These are phyloP conservation scores for Peribatodes rhomboidaria DNA, from an alignment of 2,888 invertebrate species.

Conservation along the genomic window DNA sequence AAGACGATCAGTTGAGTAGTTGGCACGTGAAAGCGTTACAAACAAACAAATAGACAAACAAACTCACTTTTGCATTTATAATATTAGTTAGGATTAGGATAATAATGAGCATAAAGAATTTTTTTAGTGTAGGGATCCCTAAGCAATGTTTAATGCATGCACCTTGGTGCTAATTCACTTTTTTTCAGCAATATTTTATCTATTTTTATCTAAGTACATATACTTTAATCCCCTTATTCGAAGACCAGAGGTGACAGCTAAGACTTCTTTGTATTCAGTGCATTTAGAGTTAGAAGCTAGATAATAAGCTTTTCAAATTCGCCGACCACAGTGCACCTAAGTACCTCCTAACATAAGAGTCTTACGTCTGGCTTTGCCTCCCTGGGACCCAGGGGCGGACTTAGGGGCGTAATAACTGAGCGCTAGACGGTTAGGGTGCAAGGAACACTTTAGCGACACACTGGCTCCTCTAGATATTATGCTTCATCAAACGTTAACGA, in stretches of 20 bases:
- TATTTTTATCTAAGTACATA: not conserved
- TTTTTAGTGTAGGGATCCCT: no score
- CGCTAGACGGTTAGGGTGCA: constrained; percentile 3
- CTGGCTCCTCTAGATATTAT: constrained; percentile 4
- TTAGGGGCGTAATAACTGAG: constrained; percentile 30
- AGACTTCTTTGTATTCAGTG: constrained; percentile 35
- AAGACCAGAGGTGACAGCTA: constrained; percentile 21
- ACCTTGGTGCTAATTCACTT: no score
- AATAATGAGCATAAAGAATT: no score
- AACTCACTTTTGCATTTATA: no score
- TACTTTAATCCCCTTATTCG: not conserved
- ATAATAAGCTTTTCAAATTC: constrained; percentile 60
- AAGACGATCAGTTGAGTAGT: no score
- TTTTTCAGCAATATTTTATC: not conserved
- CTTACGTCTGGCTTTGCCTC: constrained; percentile 61
- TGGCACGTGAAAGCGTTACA: no score
- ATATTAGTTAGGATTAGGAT: no score
- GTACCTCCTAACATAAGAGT: constrained; percentile 61
- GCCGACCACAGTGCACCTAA: constrained; percentile 51
- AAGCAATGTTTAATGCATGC: no score
- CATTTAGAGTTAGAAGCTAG: constrained; percentile 47
- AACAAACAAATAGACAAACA: no score
- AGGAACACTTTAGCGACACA: constrained; percentile 16
- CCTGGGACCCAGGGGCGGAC: constrained; percentile 35
- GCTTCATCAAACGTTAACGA: constrained; percentile 12